A percentile compares a stretch with the other conserved stretches of the same genome.
Conservation (phyloP, 2,888 invertebrate species). For the Temnothorax rugatulus region DNA sequence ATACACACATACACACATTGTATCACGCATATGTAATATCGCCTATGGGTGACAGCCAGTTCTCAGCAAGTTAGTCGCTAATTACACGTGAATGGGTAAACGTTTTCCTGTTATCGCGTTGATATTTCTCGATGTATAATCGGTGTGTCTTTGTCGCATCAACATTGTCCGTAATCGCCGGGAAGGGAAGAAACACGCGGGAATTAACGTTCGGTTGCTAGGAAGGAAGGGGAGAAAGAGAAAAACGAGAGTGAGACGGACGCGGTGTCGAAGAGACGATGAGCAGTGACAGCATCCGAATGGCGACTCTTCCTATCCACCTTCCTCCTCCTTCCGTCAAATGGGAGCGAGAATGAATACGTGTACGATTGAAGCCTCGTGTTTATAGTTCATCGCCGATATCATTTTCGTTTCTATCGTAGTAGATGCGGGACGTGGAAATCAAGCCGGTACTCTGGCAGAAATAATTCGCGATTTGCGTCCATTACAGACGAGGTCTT, state of each 20-base stretch:
- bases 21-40: conserved; percentile 66
- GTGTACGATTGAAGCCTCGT: not conserved
- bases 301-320: conserved; percentile 6
- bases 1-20: conserved; percentile 62
- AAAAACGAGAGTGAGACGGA: conserved; percentile 12
- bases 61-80: conserved; percentile 74
- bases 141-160: conserved; percentile 73
- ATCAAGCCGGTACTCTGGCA: conserved; percentile 27
- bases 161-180: conserved; percentile 40
- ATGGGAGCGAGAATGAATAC: conserved; percentile 14
- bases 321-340: not conserved
- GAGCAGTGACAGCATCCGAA: conserved; percentile 19
- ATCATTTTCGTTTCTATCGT: not conserved
- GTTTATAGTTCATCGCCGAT: not conserved
- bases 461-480: not conserved
- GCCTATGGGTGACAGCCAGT: conserved; percentile 50
- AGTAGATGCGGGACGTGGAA: not conserved
- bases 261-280: conserved; percentile 18
- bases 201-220: not conserved
- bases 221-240: conserved; percentile 11
- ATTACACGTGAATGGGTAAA: conserved; percentile 79
- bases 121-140: conserved; percentile 79
- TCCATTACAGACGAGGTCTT: not conserved
- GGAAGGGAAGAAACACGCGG: not conserved
- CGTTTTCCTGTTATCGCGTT: conserved; percentile 81